Conservation (phyloP, 2,113 vertebrate genomes). For the Pipra filicauda region DNA sequence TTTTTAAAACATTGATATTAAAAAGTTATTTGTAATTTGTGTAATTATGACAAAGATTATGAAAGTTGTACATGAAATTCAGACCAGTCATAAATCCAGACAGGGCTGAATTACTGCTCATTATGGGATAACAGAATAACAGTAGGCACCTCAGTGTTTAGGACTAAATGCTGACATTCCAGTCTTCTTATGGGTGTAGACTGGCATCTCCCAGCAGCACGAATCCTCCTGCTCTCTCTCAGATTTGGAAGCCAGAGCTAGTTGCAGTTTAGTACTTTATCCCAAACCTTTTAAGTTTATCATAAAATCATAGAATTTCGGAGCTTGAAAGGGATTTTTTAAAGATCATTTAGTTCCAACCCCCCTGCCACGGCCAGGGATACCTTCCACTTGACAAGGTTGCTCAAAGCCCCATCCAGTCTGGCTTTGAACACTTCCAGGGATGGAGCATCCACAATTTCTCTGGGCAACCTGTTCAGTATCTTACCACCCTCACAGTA, state of each 20-base stretch:
- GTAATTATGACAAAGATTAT: constrained; percentile 16
- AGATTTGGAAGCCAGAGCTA: not conserved
- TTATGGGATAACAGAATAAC: not conserved
- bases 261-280: not conserved
- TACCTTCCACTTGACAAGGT: accelerated
- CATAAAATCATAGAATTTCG: not conserved
- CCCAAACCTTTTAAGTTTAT: not conserved
- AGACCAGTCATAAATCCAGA: not conserved
- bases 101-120: not conserved
- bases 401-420: accelerated
- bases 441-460: not conserved
- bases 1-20: constrained; percentile 2
- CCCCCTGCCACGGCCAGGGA: accelerated
- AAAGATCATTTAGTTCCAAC: not conserved
- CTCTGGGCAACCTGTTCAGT: not conserved
- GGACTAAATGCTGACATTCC: not conserved
- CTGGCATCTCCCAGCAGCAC: not conserved
- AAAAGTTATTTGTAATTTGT: constrained; percentile 44
- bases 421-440: not conserved
- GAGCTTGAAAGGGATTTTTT: not conserved
- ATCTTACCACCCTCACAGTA: not conserved
- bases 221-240: not conserved
- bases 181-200: not conserved
- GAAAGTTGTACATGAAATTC: not conserved
- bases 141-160: not conserved